Base-by-base conservation (phyloP, 2,888 invertebrate genomes). In the Digitonthophagus gazella region DNA sequence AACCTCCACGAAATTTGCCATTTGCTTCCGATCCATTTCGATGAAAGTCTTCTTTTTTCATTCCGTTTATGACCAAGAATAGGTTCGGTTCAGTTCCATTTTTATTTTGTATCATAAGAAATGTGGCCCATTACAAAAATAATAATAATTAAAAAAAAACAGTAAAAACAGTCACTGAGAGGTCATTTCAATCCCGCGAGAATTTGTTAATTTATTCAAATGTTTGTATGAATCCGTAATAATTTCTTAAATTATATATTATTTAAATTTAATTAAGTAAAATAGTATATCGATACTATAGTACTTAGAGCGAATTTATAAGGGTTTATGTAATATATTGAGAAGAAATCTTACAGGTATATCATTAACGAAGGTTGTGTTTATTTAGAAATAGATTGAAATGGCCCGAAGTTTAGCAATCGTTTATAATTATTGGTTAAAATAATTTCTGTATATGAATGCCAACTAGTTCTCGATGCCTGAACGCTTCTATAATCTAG, bases 391-490 rank as follows among this genome's bases (percentile, higher is more conserved):
- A 11, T 44, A 44, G 28, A 44, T 44, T 44, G 28, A 44, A 44
- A 44, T 44, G 28, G 28, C 28, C 28, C 28, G 28, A 44, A 44
- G 11, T 44, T 44, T 44, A 64, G 15, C 6, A 58, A 44, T 44
- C 44, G 44, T 44, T 44, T 63, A 61, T 66, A 61, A 44, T 66
- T 69, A 66, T 65, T 68, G 66, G 65, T 65, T 67, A 54, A 63
- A 63, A 56, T 16, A 69, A 54, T 66, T 67, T 74, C 71, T 75
- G 72, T 74, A 74, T 71, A 73, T 72, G 74, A 74, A 74, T 75
- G 74, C 72, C 68, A 73, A 74, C 74, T 75, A 76, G 74, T 73
- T 76, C 77, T 74, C 76, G 74, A 80, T 81, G 81, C 80, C 80
- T 81, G 80, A 78, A 75, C 77, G 76, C 78, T 74, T 74, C 75